Base-by-base conservation (phyloP, 2,888 invertebrate species). In the Leptura quadrifasciata region DNA sequence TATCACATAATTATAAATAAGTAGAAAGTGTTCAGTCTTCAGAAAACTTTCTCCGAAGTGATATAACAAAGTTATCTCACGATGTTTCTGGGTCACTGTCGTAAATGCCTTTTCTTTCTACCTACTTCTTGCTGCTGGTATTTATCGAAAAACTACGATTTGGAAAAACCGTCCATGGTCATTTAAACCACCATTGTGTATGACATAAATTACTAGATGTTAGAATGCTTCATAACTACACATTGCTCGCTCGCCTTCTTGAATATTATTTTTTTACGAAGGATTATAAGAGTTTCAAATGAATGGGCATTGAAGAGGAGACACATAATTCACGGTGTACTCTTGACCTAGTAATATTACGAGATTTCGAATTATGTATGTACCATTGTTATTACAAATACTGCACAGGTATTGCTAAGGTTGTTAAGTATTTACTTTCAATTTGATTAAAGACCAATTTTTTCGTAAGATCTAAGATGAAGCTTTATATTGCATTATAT, bases 61-160 rank as follows among this genome's bases (percentile, higher is more conserved):
- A 82, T 82, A 81, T 81, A 83, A 84, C 77, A 81, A 78, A 76
- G 78, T 85, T 84, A 84, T 84, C 84, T 82, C 80, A 82, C 73
- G 69, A 64, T 47, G 47, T 84, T 84, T 85, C 83, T 85, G 82
- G 85, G 85, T 85, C 85, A 84, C 79, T 85, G 83, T 85, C 81
- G 77, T 76, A 72, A 76, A 71, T 64, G 74, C n/a, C 27, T 27
- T 64, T 39, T 65, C 71, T 65, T 65, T 65, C 64, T 64, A 58
- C 18, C 71, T 65, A 60, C 47, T n/a, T 47, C n/a, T n/a, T 3
- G 47, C n/a, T 47, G 47, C 47, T 10, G 1, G 6, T 39, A 1
- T 39, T 31, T 39, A 39, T 12, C 1, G 12, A 12, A 39, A 39
- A 39, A 39, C 39, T 3, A 12, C 15, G 39, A n/a, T n/a, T 15